Percentiles rank a stretch among this genome's conserved stretches.
Evolutionary conservation across 23 tunicate genomes (phyloP).

Genomic region (Trididemnum miniatum): DNA sequence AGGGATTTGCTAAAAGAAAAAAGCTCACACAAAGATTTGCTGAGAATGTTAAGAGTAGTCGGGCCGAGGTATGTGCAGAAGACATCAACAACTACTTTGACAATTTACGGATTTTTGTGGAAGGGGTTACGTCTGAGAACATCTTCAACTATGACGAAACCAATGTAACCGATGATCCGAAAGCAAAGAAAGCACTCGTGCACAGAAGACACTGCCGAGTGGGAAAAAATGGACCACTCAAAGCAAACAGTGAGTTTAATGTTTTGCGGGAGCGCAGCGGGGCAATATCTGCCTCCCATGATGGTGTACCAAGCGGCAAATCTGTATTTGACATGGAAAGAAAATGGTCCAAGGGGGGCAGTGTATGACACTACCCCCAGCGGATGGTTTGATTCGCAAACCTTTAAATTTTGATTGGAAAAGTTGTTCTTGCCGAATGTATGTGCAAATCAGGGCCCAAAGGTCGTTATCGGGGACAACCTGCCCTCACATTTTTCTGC

Average conservation of each 20-base stretch:
- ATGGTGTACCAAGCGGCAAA: not conserved
- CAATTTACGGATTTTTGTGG: not conserved
- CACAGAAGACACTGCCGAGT: not conserved
- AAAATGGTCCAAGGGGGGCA: constrained; percentile 1
- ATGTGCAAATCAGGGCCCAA: not conserved
- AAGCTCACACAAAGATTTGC: constrained; percentile 7
- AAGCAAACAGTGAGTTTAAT: not conserved
- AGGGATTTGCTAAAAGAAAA: not conserved
- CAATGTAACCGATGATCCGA: constrained; percentile 3
- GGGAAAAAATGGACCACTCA: constrained; percentile 11
- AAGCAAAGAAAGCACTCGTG: not conserved
- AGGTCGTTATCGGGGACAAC: constrained; percentile 26
- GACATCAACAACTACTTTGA: not conserved
- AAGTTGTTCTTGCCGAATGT: not conserved
- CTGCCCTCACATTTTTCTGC: constrained; percentile 24
- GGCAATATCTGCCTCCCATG: constrained; percentile 18
- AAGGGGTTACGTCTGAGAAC: not conserved
- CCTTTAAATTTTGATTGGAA: not conserved
- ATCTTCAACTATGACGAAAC: constrained; percentile 23
- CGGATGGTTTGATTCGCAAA: constrained; percentile 19
- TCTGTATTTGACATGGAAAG: not conserved
- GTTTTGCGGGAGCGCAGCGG: not conserved
- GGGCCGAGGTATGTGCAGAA: constrained; percentile 1
- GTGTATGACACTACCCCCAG: not conserved
- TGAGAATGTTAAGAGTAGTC: not conserved